Evolutionary conservation across 2,888 invertebrate genomes (phyloP), one percentile per base, ranked within the genome.

Genomic region (Nemapogon koenigi): DNA sequence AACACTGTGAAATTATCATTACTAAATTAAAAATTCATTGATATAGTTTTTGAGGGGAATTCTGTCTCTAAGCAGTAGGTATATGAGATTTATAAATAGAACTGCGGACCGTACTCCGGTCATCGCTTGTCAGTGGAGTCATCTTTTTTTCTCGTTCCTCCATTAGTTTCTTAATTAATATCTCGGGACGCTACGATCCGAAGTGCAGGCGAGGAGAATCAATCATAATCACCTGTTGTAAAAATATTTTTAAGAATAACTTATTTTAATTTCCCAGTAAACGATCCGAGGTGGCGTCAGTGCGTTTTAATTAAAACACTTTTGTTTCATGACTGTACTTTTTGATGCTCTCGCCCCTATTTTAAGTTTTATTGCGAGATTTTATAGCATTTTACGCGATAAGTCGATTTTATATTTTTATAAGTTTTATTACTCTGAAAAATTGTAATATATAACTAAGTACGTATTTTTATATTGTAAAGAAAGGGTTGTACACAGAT

Each of bases 131-230:
- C 55, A 49, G 53, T 51, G 49, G 48, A 48, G 40, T 43, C 41
- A 41, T 49, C 52, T 54, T 53, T 56, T 61, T 66, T 62, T 61
- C 58, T 57, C 60, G 59, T 60, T 59, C 59, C 47, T 55, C 69
- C 70, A 72, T 73, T 72, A 72, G 69, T 70, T 72, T 65, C 63
- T 69, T 72, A 75, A 73, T 75, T 73, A 72, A 73, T 71, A 73
- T 59, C 62, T 59, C 58, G 49, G 47, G 56, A 43, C 50, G 37
- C 8, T 32, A 19, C 55, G 49, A 54, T 16, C 35, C 15, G 3
- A 59, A 61, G 53, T 52, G 47, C 49, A 52, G 52, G 47, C 49
- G 51, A 44, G 49, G 48, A 53, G 62, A 62, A 75, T 73, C 73
- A 71, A 73, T 75, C 72, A 70, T 72, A 65, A 69, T 72, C 68